These are phyloP conservation scores for Eupithecia centaureata DNA, from an alignment of 2,888 invertebrate genomes.

Conservation along the genomic window DNA sequence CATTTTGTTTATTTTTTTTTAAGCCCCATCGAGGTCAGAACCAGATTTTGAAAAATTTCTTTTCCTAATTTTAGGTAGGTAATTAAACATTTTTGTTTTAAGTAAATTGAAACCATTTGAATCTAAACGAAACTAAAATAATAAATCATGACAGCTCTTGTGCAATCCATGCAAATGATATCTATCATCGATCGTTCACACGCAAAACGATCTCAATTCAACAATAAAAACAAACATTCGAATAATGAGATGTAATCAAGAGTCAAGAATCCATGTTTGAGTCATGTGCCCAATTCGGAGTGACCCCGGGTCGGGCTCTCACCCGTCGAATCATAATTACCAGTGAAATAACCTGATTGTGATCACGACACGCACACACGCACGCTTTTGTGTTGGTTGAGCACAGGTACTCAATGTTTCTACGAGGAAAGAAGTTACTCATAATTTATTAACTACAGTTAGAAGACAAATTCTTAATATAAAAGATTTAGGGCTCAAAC, in stretches of 20 bases:
- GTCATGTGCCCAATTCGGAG: constrained; percentile 70
- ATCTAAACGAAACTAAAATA: background rate
- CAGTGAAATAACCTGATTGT: constrained; percentile 84
- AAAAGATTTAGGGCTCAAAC: no score
- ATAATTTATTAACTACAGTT: background rate
- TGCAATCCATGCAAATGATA: background rate
- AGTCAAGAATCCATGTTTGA: constrained; percentile 58
- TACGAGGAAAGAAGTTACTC: background rate
- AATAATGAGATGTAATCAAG: constrained; percentile 70
- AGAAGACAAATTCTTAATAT: background rate
- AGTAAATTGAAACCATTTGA: no score
- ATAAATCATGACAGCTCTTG: background rate
- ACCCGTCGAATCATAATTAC: constrained; percentile 81
- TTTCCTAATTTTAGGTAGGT: no score
- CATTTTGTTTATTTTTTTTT: background rate
- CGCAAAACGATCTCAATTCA: constrained; percentile 47
- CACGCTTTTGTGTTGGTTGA: constrained; percentile 61
- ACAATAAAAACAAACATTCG: constrained; percentile 59
- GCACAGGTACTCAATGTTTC: constrained; percentile 59
- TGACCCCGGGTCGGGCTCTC: constrained; percentile 79
- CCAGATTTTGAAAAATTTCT: background rate
- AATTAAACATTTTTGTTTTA: no score
- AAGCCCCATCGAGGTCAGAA: background rate
- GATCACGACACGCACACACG: constrained; percentile 79
- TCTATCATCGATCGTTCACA: constrained; percentile 46